phyloP scores from a whole-genome alignment of 1,140 invertebrate species.

The Galleria mellonella region DNA sequence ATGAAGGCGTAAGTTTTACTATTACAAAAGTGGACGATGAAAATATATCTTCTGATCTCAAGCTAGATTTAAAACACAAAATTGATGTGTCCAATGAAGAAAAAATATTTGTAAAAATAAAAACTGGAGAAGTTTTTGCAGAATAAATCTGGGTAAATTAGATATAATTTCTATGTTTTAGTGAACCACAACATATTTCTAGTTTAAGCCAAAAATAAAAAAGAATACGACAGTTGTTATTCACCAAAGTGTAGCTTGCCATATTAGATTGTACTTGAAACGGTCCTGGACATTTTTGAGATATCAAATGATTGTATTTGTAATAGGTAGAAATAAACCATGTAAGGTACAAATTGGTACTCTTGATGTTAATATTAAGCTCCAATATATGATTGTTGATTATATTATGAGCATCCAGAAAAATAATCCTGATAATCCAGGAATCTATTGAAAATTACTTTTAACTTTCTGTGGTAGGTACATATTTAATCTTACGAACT shows the following conservation, averaged over 20 bases:
- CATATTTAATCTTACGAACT: too few species aligned
- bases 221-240: constrained; percentile 36
- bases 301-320: neutral
- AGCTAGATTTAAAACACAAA: constrained; percentile 42
- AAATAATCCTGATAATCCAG: too few species aligned
- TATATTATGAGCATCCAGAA: too few species aligned
- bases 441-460: too few species aligned
- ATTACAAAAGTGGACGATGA: constrained; percentile 50
- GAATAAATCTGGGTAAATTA: constrained; percentile 15
- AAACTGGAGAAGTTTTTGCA: constrained; percentile 52
- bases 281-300: constrained; percentile 30
- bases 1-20: constrained; percentile 53
- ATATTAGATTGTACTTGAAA: constrained; percentile 51
- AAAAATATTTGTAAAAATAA: constrained; percentile 59
- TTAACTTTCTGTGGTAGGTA: too few species aligned
- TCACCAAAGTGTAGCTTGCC: constrained; percentile 70
- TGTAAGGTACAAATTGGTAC: constrained; percentile 2
- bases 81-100: constrained; percentile 33
- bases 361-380: neutral
- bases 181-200: constrained; percentile 1
- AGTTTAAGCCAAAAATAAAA: constrained; percentile 33
- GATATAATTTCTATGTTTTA: neutral
- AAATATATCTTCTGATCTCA: constrained; percentile 40
- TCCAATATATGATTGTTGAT: too few species aligned
- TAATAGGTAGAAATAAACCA: neutral